Evolutionary conservation across 2,888 invertebrate species (phyloP), one percentile per base, ranked within the genome.

Genomic region (Carterocephalus palaemon): DNA sequence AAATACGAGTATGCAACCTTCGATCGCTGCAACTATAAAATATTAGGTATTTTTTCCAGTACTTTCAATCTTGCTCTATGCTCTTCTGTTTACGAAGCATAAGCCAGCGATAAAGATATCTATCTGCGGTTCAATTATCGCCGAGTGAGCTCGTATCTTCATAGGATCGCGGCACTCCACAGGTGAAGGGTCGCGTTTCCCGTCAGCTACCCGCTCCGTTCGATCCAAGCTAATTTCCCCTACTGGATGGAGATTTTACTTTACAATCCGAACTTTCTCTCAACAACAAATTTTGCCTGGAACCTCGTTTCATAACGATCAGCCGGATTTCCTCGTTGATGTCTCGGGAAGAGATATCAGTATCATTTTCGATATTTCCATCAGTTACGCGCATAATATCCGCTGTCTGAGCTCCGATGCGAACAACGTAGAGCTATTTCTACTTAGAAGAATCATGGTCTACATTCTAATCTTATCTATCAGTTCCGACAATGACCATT

Each of bases 191-290:
- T 60, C 57, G 45, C 40, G 48, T 43, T 59, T 63, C 62, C 57
- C 60, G 58, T 58, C 54, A 55, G 61, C 62, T 65, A 62, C 64
- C 60, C 60, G 60, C 61, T 66, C 62, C 57, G 60, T 54, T 56
- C 54, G 40, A 47, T 52, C 50, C 47, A 46, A 51, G 47, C 51
- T 53, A 52, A 56, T 56, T 54, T 52, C 52, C 43, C 57, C 59
- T 57, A 60, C 60, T 55, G 58, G 56, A 57, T 56, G 56, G 52
- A 55, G 54, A 62, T 66, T 59, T 62, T 62, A 65, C 54, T 64
- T 54, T 58, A 53, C 60, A 60, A 60, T 65, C 59, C 58, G 57
- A 58, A 66, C 69, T 75, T 74, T 75, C 72, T 61, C 70, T 55
- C 41, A 54, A 52, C 48, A 55, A 51, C 47, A 53, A 48, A 52